phyloP scores from a whole-genome alignment of 2,888 invertebrate genomes.

The Xestoiulus laeticollis region DNA sequence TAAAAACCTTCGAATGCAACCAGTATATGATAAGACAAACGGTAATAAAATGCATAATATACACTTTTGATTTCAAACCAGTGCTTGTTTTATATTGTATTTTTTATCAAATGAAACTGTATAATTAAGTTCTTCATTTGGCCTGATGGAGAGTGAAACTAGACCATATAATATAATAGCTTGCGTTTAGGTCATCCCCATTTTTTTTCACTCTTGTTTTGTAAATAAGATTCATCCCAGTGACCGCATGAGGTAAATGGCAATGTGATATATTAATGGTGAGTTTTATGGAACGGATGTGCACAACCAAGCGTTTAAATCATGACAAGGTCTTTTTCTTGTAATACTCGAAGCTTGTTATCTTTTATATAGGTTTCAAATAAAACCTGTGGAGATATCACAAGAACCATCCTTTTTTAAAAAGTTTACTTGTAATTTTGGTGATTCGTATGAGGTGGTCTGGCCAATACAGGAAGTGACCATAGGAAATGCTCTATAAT shows the following conservation, averaged over 20 bases:
- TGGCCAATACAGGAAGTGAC: not conserved
- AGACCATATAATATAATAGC: not conserved
- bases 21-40: not conserved
- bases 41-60: not conserved
- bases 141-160: not conserved
- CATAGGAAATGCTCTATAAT: not conserved
- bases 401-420: not conserved
- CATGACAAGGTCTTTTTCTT: not conserved
- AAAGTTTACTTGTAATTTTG: not conserved
- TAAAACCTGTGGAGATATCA: not conserved
- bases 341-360: not conserved
- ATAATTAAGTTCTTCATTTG: not conserved
- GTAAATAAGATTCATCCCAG: not conserved
- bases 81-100: not conserved
- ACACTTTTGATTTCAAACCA: not conserved
- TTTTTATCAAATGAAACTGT: not conserved
- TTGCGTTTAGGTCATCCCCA: too few relatives aligned
- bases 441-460: not conserved
- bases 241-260: not conserved
- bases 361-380: not conserved
- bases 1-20: not conserved
- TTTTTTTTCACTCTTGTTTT: not conserved
- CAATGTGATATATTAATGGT: not conserved
- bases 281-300: not conserved
- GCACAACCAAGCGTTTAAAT: not conserved